Evolutionary conservation across 2,113 vertebrate genomes (phyloP).

Genomic region (Myotis yumanensis): DNA sequence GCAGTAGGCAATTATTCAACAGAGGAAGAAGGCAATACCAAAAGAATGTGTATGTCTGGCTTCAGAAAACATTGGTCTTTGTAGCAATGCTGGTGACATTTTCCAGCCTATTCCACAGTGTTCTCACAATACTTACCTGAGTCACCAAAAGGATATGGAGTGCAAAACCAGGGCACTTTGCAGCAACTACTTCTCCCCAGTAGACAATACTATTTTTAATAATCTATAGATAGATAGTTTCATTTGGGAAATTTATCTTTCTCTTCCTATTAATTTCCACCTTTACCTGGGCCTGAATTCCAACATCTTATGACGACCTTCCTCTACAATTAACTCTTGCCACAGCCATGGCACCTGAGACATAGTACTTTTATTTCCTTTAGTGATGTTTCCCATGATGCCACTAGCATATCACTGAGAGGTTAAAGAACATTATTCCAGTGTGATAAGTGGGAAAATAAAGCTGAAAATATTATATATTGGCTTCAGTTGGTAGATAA

Average conservation of each 20-base stretch:
- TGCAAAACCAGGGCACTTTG: background rate
- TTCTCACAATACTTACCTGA: accelerated
- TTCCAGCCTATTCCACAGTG: background rate
- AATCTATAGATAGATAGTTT: background rate
- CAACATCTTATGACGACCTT: background rate
- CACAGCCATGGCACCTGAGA: background rate
- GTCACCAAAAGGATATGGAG: background rate
- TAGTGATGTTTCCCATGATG: background rate
- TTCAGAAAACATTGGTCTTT: background rate
- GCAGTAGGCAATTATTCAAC: background rate
- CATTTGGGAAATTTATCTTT: background rate
- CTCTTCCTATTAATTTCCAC: background rate
- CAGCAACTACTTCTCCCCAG: background rate
- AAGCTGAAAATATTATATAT: background rate
- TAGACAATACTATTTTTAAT: background rate
- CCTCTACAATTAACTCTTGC: background rate
- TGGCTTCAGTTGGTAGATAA: background rate
- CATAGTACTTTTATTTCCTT: background rate
- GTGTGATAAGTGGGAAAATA: background rate
- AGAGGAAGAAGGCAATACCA: background rate
- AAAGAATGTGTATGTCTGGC: background rate
- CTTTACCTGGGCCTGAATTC: background rate
- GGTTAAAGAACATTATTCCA: background rate
- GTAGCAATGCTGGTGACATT: background rate
- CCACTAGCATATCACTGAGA: background rate